Evolutionary conservation across 2,888 invertebrate genomes (phyloP).

Genomic region (Neoascia interrupta): DNA sequence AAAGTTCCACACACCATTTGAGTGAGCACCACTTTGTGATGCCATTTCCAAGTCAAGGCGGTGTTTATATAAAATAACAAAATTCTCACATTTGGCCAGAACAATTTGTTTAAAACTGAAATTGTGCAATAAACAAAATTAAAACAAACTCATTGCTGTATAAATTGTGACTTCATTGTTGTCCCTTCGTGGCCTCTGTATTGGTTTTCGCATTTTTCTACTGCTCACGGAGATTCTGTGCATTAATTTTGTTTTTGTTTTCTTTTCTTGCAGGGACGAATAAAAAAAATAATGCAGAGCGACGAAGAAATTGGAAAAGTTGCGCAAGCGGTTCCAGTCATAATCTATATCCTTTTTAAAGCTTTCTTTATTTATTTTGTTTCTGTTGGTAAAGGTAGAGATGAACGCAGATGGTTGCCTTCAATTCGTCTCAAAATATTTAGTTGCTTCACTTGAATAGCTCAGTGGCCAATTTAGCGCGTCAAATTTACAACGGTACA

Average conservation of each 20-base stretch:
- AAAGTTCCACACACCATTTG: slow-evolving; percentile 15
- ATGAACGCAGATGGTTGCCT: no score
- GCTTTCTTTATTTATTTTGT: slow-evolving; percentile 12
- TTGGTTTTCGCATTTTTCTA: not conserved
- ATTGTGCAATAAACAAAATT: slow-evolving; percentile 11
- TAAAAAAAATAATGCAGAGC: slow-evolving; percentile 99
- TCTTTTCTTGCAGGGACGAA: slow-evolving; percentile 87
- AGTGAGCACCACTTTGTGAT: no score
- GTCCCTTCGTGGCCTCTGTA: not conserved
- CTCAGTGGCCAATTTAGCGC: no score
- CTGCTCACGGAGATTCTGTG: slow-evolving; percentile 6
- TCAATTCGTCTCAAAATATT: no score
- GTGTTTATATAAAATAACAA: slow-evolving; percentile 34
- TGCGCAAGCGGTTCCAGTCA: slow-evolving; percentile 98
- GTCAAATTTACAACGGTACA: no score
- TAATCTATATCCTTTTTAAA: slow-evolving; percentile 94
- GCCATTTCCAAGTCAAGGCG: slow-evolving; percentile 43
- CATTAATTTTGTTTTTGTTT: slow-evolving; percentile 2
- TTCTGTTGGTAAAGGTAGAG: slow-evolving; percentile 4
- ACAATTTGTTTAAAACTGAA: slow-evolving; percentile 8
- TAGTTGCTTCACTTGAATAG: no score
- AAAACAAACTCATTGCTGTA: slow-evolving; percentile 34
- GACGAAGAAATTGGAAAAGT: slow-evolving; percentile 99
- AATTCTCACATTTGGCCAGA: no score
- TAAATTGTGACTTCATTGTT: not conserved